These are phyloP conservation scores for Amiota mariae DNA, from an alignment of 2,888 invertebrate species.

Conservation along the genomic window DNA sequence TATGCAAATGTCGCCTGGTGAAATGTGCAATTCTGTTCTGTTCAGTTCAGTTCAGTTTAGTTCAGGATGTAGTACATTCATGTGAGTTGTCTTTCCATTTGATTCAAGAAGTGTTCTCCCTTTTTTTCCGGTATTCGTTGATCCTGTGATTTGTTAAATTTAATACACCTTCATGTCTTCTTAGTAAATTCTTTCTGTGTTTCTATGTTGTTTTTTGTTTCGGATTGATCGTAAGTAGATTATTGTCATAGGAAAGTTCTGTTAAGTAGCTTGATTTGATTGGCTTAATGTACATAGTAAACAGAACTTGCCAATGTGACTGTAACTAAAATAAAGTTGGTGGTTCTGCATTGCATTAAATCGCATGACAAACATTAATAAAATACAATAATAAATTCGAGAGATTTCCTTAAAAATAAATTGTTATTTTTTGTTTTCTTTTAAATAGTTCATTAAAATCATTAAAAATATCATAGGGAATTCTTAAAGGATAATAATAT, in stretches of 20 bases:
- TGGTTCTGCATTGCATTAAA: constrained; percentile 17
- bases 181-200: constrained; percentile 40
- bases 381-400: no score
- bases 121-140: constrained; percentile 45
- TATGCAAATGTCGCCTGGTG: constrained; percentile 60
- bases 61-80: no score
- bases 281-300: background rate
- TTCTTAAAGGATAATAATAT: no score
- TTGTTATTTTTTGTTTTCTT: no score
- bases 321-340: constrained; percentile 32
- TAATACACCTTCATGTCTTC: constrained; percentile 55
- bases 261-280: background rate
- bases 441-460: no score
- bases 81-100: no score
- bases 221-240: constrained; percentile 52
- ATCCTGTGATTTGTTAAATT: constrained; percentile 68
- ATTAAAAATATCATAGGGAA: no score
- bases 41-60: background rate
- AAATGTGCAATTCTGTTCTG: constrained; percentile 8
- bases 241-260: constrained; percentile 28
- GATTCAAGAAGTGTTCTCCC: background rate
- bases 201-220: constrained; percentile 11
- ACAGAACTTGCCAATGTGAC: background rate
- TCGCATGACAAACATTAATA: background rate
- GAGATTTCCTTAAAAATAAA: no score